Conservation (phyloP, 2,113 vertebrate genomes). For the Setophaga kirtlandii region DNA sequence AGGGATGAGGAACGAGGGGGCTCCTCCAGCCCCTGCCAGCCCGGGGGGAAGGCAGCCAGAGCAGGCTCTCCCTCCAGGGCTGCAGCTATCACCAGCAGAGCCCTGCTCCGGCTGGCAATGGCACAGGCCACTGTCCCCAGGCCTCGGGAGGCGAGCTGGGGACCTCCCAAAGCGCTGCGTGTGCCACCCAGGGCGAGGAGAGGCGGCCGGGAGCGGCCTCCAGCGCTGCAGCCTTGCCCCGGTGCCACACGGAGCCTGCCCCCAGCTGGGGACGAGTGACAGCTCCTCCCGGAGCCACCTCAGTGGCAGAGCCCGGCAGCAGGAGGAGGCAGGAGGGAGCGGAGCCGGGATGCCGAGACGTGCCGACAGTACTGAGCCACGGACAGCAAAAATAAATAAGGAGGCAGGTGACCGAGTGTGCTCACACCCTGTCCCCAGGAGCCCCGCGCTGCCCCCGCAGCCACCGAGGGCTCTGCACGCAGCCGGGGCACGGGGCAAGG, state of each 20-base stretch:
- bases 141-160: accelerated
- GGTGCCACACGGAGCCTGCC: too few relatives aligned
- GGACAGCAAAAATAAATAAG: constrained; percentile 36
- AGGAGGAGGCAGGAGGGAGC: background rate
- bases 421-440: background rate
- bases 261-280: background rate
- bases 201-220: background rate
- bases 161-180: background rate
- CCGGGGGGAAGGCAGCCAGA: accelerated
- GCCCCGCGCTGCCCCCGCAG: background rate
- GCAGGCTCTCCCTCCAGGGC: constrained; percentile 27
- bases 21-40: background rate
- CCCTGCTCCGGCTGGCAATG: background rate
- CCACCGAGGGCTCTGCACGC: background rate
- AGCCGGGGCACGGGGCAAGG: background rate
- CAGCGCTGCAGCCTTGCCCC: background rate
- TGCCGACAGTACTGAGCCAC: background rate
- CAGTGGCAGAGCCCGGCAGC: background rate
- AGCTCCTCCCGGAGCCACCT: background rate
- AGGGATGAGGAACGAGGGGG: background rate
- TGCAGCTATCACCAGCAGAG: constrained; percentile 38
- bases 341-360: background rate
- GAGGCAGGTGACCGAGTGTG: background rate
- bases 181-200: background rate
- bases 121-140: background rate